These are phyloP conservation scores for Dolichoris vasculosae DNA, from an alignment of 1,140 invertebrate species.

Conservation along the genomic window DNA sequence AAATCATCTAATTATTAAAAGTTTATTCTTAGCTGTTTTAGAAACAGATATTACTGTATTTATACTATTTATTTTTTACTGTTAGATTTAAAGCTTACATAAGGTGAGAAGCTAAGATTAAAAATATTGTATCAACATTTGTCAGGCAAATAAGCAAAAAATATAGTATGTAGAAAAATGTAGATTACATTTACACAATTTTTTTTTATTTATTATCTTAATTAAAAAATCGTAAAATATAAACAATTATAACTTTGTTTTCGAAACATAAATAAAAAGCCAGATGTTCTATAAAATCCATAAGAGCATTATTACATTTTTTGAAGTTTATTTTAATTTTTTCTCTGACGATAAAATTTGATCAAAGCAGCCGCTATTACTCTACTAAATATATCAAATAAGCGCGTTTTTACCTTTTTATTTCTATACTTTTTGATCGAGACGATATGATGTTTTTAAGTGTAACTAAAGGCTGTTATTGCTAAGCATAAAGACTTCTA, in stretches of 20 bases:
- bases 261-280: not conserved
- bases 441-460: conserved; percentile 24
- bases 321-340: conserved; percentile 36
- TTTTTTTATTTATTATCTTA: not conserved
- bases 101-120: not conserved
- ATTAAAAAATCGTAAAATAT: conserved; percentile 22
- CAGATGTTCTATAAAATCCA: conserved; percentile 29
- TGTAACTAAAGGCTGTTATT: not conserved
- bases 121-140: not conserved
- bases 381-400: conserved; percentile 2
- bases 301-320: conserved; percentile 28
- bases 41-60: no score
- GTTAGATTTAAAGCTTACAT: no score
- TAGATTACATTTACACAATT: not conserved
- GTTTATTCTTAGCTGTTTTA: no score
- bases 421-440: not conserved
- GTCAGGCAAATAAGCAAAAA: not conserved
- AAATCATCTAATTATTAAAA: no score
- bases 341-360: conserved; percentile 24
- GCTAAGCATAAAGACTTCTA: not conserved
- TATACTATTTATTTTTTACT: no score
- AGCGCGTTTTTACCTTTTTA: not conserved
- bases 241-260: conserved; percentile 1
- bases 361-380: conserved; percentile 31
- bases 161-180: not conserved